Conservation (phyloP, 2,797 vertebrate genomes). For the Xiphorhynchus erythropygius region DNA sequence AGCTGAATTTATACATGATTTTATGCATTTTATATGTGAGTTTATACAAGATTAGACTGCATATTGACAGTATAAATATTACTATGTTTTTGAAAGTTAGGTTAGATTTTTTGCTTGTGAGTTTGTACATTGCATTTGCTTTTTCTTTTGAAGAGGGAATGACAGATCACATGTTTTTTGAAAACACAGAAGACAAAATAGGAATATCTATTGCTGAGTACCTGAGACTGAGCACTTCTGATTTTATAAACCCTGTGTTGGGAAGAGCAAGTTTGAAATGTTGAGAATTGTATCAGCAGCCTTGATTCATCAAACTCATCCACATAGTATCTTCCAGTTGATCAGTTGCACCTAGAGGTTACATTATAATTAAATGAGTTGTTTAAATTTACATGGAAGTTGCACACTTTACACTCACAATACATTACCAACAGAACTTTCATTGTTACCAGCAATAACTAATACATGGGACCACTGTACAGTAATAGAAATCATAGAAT, state of each 20-base stretch:
- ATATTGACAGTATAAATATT: neutral
- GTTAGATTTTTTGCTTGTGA: neutral
- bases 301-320: neutral
- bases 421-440: neutral
- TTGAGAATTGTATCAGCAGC: neutral
- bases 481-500: neutral
- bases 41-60: neutral
- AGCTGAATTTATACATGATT: neutral
- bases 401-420: neutral
- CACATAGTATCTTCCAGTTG: neutral
- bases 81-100: neutral
- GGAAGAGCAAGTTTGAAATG: neutral
- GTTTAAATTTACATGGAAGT: neutral
- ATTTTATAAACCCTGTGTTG: neutral
- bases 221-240: neutral
- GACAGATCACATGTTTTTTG: neutral
- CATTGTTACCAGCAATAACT: neutral
- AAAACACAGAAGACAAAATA: neutral
- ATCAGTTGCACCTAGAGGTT: neutral
- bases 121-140: fast-evolving
- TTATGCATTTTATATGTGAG: no score
- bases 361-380: neutral
- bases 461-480: neutral
- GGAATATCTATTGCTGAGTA: neutral
- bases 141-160: neutral